phyloP scores from a whole-genome alignment of 2,113 vertebrate species.

The Telmatochromis sp. region DNA sequence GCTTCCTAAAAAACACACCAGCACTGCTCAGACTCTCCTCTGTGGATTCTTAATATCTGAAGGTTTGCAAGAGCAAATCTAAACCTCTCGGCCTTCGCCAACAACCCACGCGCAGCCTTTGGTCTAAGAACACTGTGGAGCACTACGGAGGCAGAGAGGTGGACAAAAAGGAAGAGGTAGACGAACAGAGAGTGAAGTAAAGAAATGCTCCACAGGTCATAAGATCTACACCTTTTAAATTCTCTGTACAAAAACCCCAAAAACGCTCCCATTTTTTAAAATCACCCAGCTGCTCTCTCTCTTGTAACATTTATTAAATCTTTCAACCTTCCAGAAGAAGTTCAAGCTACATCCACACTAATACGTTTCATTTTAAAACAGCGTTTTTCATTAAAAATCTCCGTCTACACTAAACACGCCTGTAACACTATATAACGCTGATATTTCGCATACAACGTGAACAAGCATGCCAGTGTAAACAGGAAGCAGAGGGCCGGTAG shows the following conservation, averaged over 20 bases:
- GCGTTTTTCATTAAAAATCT: not conserved
- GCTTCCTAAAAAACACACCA: not conserved
- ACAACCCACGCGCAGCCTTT: slow-evolving; percentile 32
- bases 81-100: not conserved
- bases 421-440: not conserved
- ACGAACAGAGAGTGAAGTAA: slow-evolving; percentile 10
- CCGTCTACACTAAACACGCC: not conserved
- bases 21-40: not conserved
- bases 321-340: not conserved
- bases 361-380: not conserved
- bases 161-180: slow-evolving; percentile 18
- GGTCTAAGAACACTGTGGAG: slow-evolving; percentile 46
- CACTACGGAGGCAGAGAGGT: slow-evolving; percentile 1
- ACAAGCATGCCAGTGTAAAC: not conserved
- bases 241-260: not conserved
- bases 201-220: slow-evolving; percentile 32
- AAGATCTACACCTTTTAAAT: not conserved
- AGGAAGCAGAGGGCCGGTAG: not conserved
- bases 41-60: not conserved
- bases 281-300: not conserved
- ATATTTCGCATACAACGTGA: not conserved
- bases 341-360: not conserved
- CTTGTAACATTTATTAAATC: not conserved
- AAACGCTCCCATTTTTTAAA: not conserved
- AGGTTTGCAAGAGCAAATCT: not conserved